Evolutionary conservation across 2,888 invertebrate species (phyloP).

Genomic region (Amphipoea lucens): DNA sequence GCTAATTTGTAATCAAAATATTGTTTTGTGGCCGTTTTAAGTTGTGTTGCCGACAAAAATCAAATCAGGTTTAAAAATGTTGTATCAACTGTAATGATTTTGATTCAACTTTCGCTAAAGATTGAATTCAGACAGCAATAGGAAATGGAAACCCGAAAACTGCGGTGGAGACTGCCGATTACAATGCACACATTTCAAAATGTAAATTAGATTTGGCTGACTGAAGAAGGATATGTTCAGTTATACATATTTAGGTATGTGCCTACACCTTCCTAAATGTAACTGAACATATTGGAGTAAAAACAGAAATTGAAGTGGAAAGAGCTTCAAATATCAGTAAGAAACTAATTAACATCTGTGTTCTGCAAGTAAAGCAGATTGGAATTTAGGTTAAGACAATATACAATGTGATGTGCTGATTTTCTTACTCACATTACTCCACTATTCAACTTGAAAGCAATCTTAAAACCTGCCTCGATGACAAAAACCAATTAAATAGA

Average conservation of each 20-base stretch:
- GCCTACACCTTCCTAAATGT: not conserved
- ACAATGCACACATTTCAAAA: conserved; percentile 21
- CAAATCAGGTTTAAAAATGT: not conserved
- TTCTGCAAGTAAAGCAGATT: not conserved
- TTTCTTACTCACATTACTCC: not conserved
- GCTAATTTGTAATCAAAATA: not conserved
- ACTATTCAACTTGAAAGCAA: conserved; percentile 9
- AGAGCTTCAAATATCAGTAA: not conserved
- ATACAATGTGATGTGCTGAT: not conserved
- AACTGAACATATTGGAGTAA: not conserved
- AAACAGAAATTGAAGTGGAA: conserved; percentile 19
- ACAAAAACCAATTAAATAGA: conserved; percentile 39
- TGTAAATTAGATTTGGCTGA: conserved; percentile 11
- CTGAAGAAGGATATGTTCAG: too few species aligned
- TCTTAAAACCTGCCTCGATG: conserved; percentile 26
- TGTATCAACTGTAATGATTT: not conserved
- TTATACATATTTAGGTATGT: too few species aligned
- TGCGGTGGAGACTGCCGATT: conserved; percentile 16
- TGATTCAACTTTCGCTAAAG: not conserved
- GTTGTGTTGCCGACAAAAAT: not conserved
- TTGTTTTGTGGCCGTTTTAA: not conserved
- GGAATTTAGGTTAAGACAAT: conserved; percentile 1
- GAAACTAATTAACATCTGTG: not conserved
- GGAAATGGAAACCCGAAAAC: conserved; percentile 13
- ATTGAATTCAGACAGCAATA: conserved; percentile 26